Evolutionary conservation across 1,140 invertebrate genomes (phyloP), one percentile per base, ranked within the genome.

Genomic region (Anastatus disparis): DNA sequence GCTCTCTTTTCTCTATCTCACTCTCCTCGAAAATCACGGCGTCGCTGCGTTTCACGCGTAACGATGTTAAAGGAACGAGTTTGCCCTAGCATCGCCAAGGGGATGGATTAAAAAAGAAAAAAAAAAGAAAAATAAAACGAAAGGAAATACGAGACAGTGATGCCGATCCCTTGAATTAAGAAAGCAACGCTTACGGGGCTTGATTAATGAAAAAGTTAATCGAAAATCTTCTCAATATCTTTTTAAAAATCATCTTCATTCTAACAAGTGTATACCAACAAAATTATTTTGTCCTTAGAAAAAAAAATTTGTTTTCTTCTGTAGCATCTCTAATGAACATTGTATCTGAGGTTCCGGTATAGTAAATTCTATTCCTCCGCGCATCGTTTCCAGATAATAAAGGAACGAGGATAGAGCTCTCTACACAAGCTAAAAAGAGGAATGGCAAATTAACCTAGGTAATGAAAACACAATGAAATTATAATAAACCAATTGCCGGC

Each of bases 381-480:
- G 27, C 50, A 40, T 4, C 67, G 17, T 38, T 42, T 44, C 74
- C 76, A 74, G 78, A 78, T 81, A 81, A 84, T 81, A 81, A 75
- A 82, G 78, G 75, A 77, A 82, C n/a, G n/a, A n/a, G n/a, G 80
- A 80, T 74, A 79, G 66, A 72, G 50, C 4, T 35, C 31, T 4
- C 4, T 6, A 10, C 31, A 35, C 31, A 10, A 4, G 31, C 10
- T 4, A 10, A 13, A 24, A 12, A 1, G 24, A 8, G n/a, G n/a
- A 58, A 75, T 31, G 42, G 38, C 46, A 79, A 84, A 85, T 85
- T 83, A 84, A 84, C 76, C 77, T 67, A 78, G 75, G 76, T 84
- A 85, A 85, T 84, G 82, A 85, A 84, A 85, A 85, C 83, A 81
- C 81, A 85, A 84, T 85, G 83, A 84, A 85, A 85, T 85, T 84